phyloP scores from a whole-genome alignment of 2,888 invertebrate species.

The Drosophila antonietae region DNA sequence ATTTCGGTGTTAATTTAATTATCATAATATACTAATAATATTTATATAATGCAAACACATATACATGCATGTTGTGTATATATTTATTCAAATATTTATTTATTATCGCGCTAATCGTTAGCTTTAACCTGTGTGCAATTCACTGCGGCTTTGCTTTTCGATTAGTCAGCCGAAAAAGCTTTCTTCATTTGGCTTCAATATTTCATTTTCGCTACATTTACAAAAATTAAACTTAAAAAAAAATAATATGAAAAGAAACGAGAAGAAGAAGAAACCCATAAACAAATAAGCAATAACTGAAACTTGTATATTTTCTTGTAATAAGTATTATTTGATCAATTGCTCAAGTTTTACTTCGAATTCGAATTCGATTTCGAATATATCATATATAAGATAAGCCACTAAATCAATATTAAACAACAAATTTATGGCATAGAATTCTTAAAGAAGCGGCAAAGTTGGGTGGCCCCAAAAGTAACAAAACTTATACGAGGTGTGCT shows the following conservation, averaged over 20 bases:
- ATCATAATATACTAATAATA: slow-evolving; percentile 14
- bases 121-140: slow-evolving; percentile 9
- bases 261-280: neutral
- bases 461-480: neutral
- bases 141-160: slow-evolving; percentile 21
- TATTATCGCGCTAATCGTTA: slow-evolving; percentile 15
- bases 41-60: neutral
- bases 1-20: slow-evolving; percentile 1
- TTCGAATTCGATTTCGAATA: neutral
- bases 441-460: neutral
- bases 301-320: neutral
- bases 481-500: neutral
- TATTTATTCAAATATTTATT: neutral
- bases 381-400: slow-evolving; percentile 34
- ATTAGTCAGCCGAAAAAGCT: slow-evolving; percentile 65
- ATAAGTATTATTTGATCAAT: slow-evolving; percentile 21
- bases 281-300: slow-evolving; percentile 16
- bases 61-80: neutral
- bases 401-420: slow-evolving; percentile 31
- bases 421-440: slow-evolving; percentile 1
- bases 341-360: slow-evolving; percentile 4
- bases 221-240: neutral
- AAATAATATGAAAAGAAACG: neutral
- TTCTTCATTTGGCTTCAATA: neutral
- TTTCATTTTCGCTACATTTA: neutral